Evolutionary conservation across 2,797 vertebrate genomes (phyloP).

Genomic region (Cryptoblepharus egeriae): DNA sequence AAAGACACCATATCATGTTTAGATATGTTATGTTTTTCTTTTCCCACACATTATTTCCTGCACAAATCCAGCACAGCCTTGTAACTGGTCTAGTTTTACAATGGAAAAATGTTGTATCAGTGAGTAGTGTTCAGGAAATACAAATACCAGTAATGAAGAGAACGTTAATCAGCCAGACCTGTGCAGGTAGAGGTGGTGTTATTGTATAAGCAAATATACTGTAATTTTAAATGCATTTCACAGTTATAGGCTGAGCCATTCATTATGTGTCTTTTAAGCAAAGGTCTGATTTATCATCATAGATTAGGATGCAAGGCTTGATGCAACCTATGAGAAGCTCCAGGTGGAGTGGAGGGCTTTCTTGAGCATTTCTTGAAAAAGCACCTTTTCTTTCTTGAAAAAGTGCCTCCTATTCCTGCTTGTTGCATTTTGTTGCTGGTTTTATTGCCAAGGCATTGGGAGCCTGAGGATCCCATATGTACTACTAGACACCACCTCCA

Average conservation of each 20-base stretch:
- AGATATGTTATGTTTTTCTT: too few species aligned
- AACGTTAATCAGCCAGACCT: conserved; percentile 22
- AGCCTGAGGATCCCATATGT: too few species aligned
- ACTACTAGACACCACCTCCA: too few species aligned
- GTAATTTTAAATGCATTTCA: conserved; percentile 32
- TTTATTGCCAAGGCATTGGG: too few species aligned
- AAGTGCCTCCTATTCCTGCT: too few species aligned
- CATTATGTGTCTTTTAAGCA: background rate
- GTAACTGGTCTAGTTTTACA: conserved; percentile 22
- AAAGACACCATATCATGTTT: too few species aligned
- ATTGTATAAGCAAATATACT: background rate
- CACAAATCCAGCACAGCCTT: background rate
- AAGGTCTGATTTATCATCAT: conserved; percentile 17
- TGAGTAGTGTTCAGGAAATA: background rate
- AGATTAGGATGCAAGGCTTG: too few species aligned
- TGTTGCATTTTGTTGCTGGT: too few species aligned
- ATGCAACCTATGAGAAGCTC: too few species aligned
- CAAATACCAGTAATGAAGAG: background rate
- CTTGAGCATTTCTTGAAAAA: too few species aligned
- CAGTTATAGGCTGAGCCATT: conserved; percentile 19
- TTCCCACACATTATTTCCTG: background rate
- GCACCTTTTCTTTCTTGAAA: too few species aligned
- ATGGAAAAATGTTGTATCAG: conserved; percentile 16
- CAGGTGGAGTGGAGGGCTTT: too few species aligned
- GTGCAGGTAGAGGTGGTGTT: background rate